These are phyloP conservation scores for Ophion slaviceki DNA, from an alignment of 2,888 invertebrate genomes.

Conservation along the genomic window DNA sequence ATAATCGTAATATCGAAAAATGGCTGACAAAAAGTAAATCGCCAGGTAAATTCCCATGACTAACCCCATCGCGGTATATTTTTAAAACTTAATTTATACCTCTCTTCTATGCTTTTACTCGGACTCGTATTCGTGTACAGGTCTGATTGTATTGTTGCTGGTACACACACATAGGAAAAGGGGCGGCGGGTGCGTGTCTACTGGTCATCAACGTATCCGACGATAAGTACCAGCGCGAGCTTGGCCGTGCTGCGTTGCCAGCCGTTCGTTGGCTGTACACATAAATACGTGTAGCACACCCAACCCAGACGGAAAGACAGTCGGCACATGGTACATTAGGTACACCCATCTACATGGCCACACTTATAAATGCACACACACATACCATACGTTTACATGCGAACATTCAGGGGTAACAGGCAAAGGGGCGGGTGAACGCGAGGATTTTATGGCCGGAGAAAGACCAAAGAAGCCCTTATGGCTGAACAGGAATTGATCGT, in stretches of 20 bases:
- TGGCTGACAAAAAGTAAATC: background rate
- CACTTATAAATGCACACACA: too few relatives aligned
- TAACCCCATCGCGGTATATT: background rate
- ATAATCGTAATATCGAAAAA: background rate
- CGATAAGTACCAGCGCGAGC: conserved; percentile 65
- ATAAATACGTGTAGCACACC: conserved; percentile 35
- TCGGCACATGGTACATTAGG: conserved; percentile 50
- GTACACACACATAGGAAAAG: conserved; percentile 6
- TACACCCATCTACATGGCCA: background rate
- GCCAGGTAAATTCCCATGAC: background rate
- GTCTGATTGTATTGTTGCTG: conserved; percentile 36
- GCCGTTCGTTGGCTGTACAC: conserved; percentile 40
- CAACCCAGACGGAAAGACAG: conserved; percentile 48
- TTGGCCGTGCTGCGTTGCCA: conserved; percentile 39
- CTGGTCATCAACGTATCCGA: conserved; percentile 68
- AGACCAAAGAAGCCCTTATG: background rate
- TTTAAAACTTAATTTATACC: background rate
- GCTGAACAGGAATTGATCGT: background rate
- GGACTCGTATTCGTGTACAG: background rate
- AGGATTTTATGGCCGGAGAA: background rate
- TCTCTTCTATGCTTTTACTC: conserved; percentile 4
- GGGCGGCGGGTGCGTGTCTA: conserved; percentile 65
- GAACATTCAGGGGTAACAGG: background rate
- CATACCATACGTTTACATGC: background rate
- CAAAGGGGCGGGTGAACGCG: background rate